phyloP scores from a whole-genome alignment of 2,113 vertebrate species.

The Pterocles burchelli region DNA sequence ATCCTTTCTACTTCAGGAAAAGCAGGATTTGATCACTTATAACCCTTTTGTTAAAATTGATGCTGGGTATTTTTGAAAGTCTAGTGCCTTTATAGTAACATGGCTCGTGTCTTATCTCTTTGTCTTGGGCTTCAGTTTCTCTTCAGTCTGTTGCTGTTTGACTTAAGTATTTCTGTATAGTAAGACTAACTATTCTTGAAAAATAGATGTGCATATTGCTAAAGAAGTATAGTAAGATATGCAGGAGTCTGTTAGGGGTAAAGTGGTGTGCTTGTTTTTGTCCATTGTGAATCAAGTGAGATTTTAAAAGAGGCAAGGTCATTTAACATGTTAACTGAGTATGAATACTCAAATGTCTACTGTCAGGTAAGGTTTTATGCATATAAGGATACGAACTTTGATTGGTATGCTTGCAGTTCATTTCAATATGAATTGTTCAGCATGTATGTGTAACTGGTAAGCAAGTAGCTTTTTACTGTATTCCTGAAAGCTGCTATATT shows the following conservation, averaged over 20 bases:
- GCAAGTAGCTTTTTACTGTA: neutral
- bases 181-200: neutral
- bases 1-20: neutral
- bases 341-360: neutral
- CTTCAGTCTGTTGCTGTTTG: neutral
- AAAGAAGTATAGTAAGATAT: neutral
- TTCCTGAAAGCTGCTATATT: neutral
- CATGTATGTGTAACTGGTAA: neutral
- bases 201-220: neutral
- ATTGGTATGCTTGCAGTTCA: neutral
- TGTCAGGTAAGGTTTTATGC: neutral
- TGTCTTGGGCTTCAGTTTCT: neutral
- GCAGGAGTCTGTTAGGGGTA: neutral
- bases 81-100: neutral
- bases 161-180: neutral
- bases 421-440: neutral
- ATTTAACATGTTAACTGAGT: neutral
- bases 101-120: neutral
- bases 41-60: neutral
- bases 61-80: neutral
- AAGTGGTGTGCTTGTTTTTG: neutral
- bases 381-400: neutral
- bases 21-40: neutral
- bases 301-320: neutral
- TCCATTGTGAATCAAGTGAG: neutral